Evolutionary conservation across 2,888 invertebrate genomes (phyloP).

Genomic region (Platycheirus rosarum): DNA sequence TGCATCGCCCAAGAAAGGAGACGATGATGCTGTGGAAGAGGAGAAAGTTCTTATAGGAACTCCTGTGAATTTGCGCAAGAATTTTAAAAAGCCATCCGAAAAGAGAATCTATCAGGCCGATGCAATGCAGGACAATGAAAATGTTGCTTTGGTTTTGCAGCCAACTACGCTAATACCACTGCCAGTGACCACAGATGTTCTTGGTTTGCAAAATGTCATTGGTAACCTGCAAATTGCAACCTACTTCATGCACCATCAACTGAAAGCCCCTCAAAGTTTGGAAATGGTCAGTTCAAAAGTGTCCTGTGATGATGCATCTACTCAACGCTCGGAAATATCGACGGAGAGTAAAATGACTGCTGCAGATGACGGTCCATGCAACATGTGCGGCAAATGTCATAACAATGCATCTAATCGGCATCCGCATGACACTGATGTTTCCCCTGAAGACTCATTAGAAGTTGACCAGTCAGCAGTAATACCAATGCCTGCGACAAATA

Average conservation of each 20-base stretch:
- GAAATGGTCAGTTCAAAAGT: constrained; percentile 76
- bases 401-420: constrained; percentile 20
- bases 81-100: constrained; percentile 78
- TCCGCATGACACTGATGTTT: constrained; percentile 29
- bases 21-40: constrained; percentile 73
- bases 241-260: constrained; percentile 80
- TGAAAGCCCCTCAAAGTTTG: constrained; percentile 76
- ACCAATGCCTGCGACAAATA: neutral
- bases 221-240: constrained; percentile 82
- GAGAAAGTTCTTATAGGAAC: constrained; percentile 82
- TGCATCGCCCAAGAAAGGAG: constrained; percentile 9
- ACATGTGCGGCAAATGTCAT: constrained; percentile 72
- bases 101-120: constrained; percentile 57
- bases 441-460: constrained; percentile 59
- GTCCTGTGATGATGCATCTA: constrained; percentile 76
- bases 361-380: constrained; percentile 52
- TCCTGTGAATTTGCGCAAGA: constrained; percentile 80
- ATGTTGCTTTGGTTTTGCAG: constrained; percentile 81
- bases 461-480: constrained; percentile 15
- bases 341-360: constrained; percentile 48
- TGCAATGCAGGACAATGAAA: constrained; percentile 76
- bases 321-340: constrained; percentile 78
- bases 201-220: constrained; percentile 81
- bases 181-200: constrained; percentile 81
- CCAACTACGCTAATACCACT: constrained; percentile 82